Evolutionary conservation across 1,140 invertebrate species (phyloP), one percentile per base, ranked within the genome.

Genomic region (Drosophila rufa): DNA sequence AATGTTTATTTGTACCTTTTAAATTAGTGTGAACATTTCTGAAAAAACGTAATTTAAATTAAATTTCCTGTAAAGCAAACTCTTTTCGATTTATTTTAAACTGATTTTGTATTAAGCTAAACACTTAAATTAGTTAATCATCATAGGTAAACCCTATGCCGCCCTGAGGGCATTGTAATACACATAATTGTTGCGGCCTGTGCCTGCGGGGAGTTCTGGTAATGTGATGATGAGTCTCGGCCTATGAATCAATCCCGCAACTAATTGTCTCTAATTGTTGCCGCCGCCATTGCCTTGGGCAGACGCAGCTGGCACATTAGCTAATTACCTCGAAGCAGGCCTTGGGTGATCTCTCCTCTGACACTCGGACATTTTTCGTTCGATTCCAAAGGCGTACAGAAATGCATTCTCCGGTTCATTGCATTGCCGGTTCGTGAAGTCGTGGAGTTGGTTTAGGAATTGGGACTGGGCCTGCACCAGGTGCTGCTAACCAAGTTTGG

Each of bases 201-300:
- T 0, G 11, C 11, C 61, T n/a, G 15, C 8, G 40, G 38, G 42
- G 36, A 27, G 27, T 19, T 30, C 7, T 33, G 25, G 19, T 71
- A 59, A 59, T 71, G 46, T 33, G 67, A 45, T 33, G 67, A 45
- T 60, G 53, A 59, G 53, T 25, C 30, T 30, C 46, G 45, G 14
- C 71, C 36, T 56, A 30, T 51, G 76, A 77, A 53, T 68, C 56
- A 56, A 47, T 42, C 30, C 43, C 25, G 17, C 27, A 27, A 38
- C 53, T 70, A 79, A 79, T 78, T 79, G 68, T 78, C 51, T n/a
- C 58, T 71, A 78, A 79, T 78, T 62, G 46, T 76, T 57, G 45
- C 8, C n/a, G 22, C 22, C 43, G 58, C 42, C 47, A 14, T 25
- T 42, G 74, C 65, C 66, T 7, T 6, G 19, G 58, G 75, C 45